Conservation (phyloP, 1,140 invertebrate genomes). For the Leguminivora glycinivorella region DNA sequence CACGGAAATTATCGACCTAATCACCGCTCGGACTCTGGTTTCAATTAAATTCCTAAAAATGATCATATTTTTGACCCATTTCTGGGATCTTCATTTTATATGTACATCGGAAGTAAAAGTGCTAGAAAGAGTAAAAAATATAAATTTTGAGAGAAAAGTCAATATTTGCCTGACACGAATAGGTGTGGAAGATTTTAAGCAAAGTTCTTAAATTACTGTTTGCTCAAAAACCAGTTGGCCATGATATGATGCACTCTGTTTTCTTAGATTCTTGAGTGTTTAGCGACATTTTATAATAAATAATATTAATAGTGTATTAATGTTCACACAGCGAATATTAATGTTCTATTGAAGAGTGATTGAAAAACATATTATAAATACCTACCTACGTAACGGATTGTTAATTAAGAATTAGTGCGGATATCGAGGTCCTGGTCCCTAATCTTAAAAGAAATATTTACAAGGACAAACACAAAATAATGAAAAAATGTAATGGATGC, state of each 20-base stretch:
- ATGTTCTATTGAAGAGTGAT: too few species aligned
- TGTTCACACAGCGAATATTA: too few species aligned
- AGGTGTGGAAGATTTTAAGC: slow-evolving; percentile 3
- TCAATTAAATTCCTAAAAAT: not conserved
- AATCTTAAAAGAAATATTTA: too few species aligned
- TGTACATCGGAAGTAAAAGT: not conserved
- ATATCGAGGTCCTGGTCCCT: too few species aligned
- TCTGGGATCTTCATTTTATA: not conserved
- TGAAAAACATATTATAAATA: too few species aligned
- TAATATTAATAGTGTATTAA: not conserved
- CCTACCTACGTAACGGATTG: too few species aligned
- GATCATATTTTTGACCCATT: not conserved
- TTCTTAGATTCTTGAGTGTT: not conserved
- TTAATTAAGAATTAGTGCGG: too few species aligned
- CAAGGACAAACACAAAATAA: too few species aligned
- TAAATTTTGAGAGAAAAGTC: slow-evolving; percentile 1
- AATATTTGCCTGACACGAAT: slow-evolving; percentile 12
- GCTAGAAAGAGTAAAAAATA: not conserved
- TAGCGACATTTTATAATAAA: not conserved
- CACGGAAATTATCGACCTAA: too few species aligned
- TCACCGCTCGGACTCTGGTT: too few species aligned
- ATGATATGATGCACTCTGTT: not conserved
- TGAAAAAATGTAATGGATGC: too few species aligned
- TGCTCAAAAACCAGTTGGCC: slow-evolving; percentile 6
- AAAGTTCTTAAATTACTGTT: slow-evolving; percentile 10